These are phyloP conservation scores for Leptogaster cylindrica DNA, from an alignment of 2,888 invertebrate species.

Conservation along the genomic window DNA sequence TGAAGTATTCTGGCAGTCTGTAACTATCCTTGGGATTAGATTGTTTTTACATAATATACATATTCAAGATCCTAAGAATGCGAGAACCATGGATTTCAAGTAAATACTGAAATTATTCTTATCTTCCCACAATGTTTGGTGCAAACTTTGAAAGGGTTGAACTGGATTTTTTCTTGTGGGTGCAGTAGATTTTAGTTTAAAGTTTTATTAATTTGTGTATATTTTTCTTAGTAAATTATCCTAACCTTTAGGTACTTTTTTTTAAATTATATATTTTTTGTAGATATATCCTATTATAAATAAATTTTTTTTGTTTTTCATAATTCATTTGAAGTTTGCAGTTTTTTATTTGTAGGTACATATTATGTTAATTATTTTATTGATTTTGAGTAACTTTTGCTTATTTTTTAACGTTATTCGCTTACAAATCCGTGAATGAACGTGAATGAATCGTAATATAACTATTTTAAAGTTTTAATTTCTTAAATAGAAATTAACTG, in stretches of 20 bases:
- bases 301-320: slow-evolving; percentile 15
- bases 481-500: no score
- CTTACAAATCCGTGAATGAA: slow-evolving; percentile 10
- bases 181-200: slow-evolving; percentile 30
- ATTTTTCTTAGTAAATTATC: slow-evolving; percentile 7
- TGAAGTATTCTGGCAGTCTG: background rate
- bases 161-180: slow-evolving; percentile 24
- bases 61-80: no score
- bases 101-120: background rate
- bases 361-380: no score
- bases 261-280: slow-evolving; percentile 10
- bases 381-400: background rate
- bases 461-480: no score
- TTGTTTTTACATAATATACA: no score
- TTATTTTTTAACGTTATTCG: background rate
- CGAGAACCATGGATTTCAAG: background rate
- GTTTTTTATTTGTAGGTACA: background rate
- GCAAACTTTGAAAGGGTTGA: background rate
- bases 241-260: slow-evolving; percentile 10
- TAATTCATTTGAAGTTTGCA: background rate
- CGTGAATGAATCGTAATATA: no score
- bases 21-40: background rate
- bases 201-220: slow-evolving; percentile 13
- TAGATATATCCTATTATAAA: slow-evolving; percentile 16
- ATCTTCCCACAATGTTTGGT: background rate